Evolutionary conservation across 2,888 invertebrate genomes (phyloP), one percentile per base, ranked within the genome.

Genomic region (Plebejus argus): DNA sequence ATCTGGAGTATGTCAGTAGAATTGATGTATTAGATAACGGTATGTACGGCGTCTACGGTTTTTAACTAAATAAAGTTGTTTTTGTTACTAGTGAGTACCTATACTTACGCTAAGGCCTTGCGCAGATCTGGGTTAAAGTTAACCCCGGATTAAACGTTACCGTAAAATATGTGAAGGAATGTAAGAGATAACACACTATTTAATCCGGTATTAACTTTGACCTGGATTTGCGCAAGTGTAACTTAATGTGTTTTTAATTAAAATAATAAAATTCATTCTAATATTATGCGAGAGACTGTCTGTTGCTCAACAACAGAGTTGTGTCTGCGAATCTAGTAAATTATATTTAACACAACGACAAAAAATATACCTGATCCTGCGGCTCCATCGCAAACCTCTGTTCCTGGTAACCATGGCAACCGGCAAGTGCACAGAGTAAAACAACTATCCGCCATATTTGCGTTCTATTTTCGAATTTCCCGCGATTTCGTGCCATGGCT

Each of bases 331-430:
- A 39, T 39, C 39, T 8, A 1, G 39, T 39, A 0, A 5, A 10
- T 53, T 53, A 18, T 53, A 53, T 1, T 18, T 1, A 20, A 58
- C 20, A 58, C 58, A 8, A 7, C 20, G 3, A 8, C 20, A 71
- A 18, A 7, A 28, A 12, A 83, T 87, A 84, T 70, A 92, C 92
- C 90, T 93, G 92, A 84, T 92, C 92, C 79, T 92, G 92, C 3
- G 99, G 99, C 87, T 99, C 97, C 95, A 97, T 97, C 56, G 97
- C 97, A 90, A 99, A 99, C 89, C 97, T 96, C 92, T 99, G 99
- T 85, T 96, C 96, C 82, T 91, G 90, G 88, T 89, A 87, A 86
- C 94, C 86, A 91, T 91, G 83, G 86, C 91, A 88, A 87, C 90
- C 85, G 81, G 78, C 79, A 86, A 86, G 83, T 82, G 89, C 82